Percentiles rank a stretch among this genome's conserved stretches.
These are phyloP conservation scores for Aleiodes leptofemur DNA, from an alignment of 2,888 invertebrate species.

Conservation along the genomic window DNA sequence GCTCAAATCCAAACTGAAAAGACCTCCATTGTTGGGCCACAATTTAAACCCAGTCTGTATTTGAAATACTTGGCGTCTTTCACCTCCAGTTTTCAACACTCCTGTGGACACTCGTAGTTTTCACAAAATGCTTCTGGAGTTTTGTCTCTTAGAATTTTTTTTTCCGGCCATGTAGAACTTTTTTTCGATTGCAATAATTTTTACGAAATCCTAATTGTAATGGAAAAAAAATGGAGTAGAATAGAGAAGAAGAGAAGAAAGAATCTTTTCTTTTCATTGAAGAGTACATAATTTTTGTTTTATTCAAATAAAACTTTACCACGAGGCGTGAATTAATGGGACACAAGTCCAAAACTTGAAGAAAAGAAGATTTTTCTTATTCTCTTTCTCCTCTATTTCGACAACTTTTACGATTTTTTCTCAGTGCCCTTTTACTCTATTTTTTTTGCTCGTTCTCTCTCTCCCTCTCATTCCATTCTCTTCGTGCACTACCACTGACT, in stretches of 20 bases:
- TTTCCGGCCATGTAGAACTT: background rate
- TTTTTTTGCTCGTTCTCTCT: background rate
- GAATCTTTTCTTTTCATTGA: too few species aligned
- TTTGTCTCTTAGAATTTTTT: background rate
- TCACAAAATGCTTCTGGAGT: background rate
- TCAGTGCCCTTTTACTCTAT: constrained; percentile 4
- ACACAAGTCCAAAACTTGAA: constrained; percentile 21
- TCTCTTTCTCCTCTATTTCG: constrained; percentile 1
- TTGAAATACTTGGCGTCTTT: constrained; percentile 1
- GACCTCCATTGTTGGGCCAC: background rate
- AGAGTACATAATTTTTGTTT: background rate
- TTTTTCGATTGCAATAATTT: background rate
- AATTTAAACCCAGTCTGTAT: background rate
- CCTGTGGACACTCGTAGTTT: background rate
- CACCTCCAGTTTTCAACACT: background rate
- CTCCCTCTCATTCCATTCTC: background rate
- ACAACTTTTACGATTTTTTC: constrained; percentile 20
- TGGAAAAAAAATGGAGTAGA: too few species aligned
- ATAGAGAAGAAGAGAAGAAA: too few species aligned
- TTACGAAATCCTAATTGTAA: too few species aligned
- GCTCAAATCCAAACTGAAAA: constrained; percentile 7
- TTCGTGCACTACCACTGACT: constrained; percentile 20
- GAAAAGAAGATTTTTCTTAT: constrained; percentile 8
- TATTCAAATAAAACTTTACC: constrained; percentile 17
- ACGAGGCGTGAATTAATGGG: constrained; percentile 37